Evolutionary conservation across 1,140 invertebrate genomes (phyloP), one percentile per base, ranked within the genome.

Genomic region (Drosophila quadrilineata): DNA sequence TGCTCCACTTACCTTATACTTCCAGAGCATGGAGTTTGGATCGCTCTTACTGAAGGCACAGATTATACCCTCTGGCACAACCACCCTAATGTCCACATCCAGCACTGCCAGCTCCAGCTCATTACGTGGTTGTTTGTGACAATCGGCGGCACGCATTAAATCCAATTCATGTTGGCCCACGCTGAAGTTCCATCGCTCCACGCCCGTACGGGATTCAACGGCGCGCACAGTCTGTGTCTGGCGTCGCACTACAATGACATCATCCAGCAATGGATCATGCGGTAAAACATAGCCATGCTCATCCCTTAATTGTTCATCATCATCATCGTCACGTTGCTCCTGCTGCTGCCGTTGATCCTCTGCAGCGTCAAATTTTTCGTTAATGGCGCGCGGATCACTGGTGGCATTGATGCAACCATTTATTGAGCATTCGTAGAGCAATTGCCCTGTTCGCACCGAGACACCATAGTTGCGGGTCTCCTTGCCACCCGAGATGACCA

Each of bases 151-250:
- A 68, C 90, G 62, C 62, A 91, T 72, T 64, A 96, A 75, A 38
- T 93, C 93, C 26, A 98, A 70, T 67, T 97, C 94, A 90, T 97
- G 95, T 62, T 96, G 94, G 1, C 95, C 96, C 22, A 98, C 97
- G 90, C 96, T 98, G 82, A 98, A 99, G 91, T 98, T 98, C 97
- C 97, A 98, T 77, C 96, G 96, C 92, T 98, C 97, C 40, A 90
- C 85, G 6, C 97, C 97, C 24, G 93, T 93, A 24, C 93, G 91
- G 0, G 96, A 94, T 88, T 98, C 96, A 14, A 97, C 91, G 22
- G 97, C 97, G 57, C 97, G 90, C 6, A 98, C 94, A 46, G 94
- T 97, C 89, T 96, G 95, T 35, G 96, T 96, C 67, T 94, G 93
- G 19, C 96, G 92, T 73, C 94, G 93, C 28, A 98, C 89, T 10